phyloP scores from a whole-genome alignment of 2,113 vertebrate genomes.

The Macquaria australasica region DNA sequence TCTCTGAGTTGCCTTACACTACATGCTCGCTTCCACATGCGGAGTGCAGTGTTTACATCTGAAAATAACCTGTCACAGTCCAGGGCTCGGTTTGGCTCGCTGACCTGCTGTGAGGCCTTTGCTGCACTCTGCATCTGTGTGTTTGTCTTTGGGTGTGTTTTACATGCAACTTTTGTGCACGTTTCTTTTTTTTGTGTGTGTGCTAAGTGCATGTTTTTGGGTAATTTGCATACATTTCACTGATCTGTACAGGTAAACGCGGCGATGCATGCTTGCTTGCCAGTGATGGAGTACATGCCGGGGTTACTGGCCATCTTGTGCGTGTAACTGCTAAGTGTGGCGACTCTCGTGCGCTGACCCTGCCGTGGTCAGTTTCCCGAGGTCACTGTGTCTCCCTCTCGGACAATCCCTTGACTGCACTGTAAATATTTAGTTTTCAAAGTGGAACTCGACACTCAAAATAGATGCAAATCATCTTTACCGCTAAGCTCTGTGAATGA shows the following conservation, averaged over 20 bases:
- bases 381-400: constrained; percentile 37
- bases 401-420: constrained; percentile 30
- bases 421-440: constrained; percentile 67
- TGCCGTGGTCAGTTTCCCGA: background rate
- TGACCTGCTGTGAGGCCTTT: constrained; percentile 9
- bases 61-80: constrained; percentile 30
- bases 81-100: constrained; percentile 3
- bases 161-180: constrained; percentile 5
- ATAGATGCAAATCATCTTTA: constrained; percentile 43
- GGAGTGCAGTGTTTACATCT: constrained; percentile 35
- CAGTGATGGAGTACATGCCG: background rate
- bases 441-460: constrained; percentile 32
- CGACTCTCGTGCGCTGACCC: constrained; percentile 3
- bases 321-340: background rate
- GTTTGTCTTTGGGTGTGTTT: constrained; percentile 38
- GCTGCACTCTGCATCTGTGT: background rate
- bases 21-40: background rate
- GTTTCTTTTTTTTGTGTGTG: background rate
- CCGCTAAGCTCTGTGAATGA: background rate
- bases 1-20: background rate
- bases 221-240: constrained; percentile 3
- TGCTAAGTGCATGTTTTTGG: background rate
- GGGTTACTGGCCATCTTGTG: background rate
- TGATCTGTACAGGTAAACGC: background rate
- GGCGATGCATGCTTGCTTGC: background rate